These are phyloP conservation scores for Mastigias papua DNA, from an alignment of 30 jellyfish, hydroid and myxozoan species.

Conservation along the genomic window DNA sequence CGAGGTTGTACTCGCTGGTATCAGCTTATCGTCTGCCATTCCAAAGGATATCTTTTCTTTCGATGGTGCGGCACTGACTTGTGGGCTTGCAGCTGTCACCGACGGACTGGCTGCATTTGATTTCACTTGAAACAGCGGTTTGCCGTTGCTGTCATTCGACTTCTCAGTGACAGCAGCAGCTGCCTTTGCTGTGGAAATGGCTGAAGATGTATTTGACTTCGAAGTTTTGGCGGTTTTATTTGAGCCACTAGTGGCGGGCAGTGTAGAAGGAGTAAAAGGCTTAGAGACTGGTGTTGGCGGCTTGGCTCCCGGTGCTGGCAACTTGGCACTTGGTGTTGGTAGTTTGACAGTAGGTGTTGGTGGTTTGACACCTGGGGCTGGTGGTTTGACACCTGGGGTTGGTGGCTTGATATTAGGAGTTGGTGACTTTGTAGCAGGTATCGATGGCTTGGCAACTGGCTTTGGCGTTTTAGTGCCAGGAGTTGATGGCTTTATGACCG, in stretches of 20 bases:
- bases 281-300: conserved; percentile 51
- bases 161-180: neutral
- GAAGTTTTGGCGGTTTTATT: neutral
- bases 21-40: conserved; percentile 79
- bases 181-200: neutral
- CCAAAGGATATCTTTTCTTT: conserved; percentile 89
- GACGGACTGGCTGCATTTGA: neutral
- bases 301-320: conserved; percentile 43
- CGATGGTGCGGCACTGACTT: conserved; percentile 23
- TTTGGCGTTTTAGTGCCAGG: conserved; percentile 24
- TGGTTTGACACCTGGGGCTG: conserved; percentile 48
- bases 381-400: conserved; percentile 56
- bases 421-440: conserved; percentile 28
- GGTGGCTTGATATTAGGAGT: conserved; percentile 35
- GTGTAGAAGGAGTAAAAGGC: conserved; percentile 19
- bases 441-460: conserved; percentile 26
- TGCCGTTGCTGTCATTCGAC: neutral
- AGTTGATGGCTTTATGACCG: conserved; percentile 20
- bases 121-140: conserved; percentile 9
- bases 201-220: neutral
- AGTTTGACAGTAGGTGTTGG: conserved; percentile 64
- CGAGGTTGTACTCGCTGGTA: conserved; percentile 43
- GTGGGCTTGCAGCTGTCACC: neutral
- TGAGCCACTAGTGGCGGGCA: neutral
- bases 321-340: conserved; percentile 56